Conservation (phyloP, 2,797 vertebrate species). For the Oophaga sylvatica region DNA sequence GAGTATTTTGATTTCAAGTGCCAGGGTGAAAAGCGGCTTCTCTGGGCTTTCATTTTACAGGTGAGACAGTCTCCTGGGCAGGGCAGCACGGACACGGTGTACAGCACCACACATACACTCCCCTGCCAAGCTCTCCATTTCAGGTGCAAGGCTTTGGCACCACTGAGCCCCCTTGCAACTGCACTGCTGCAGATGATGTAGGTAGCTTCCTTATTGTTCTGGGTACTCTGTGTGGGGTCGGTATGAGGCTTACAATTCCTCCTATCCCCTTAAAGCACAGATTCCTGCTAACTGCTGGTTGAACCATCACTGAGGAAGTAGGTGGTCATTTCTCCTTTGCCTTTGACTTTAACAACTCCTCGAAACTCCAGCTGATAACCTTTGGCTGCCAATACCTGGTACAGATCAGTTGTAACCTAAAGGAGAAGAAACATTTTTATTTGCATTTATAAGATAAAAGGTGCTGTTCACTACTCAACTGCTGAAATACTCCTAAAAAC, state of each 20-base stretch:
- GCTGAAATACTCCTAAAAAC: no score
- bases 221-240: constrained; percentile 64
- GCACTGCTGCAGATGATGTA: constrained; percentile 42
- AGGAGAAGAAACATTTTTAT: background rate
- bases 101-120: constrained; percentile 56
- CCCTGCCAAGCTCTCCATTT: constrained; percentile 55
- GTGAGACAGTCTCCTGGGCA: constrained; percentile 52
- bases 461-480: no score
- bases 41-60: constrained; percentile 48
- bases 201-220: constrained; percentile 67
- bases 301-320: constrained; percentile 94
- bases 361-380: constrained; percentile 91
- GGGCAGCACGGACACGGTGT: constrained; percentile 50
- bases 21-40: constrained; percentile 58
- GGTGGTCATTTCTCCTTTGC: constrained; percentile 96
- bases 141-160: constrained; percentile 55
- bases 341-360: constrained; percentile 93
- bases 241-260: constrained; percentile 64
- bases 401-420: constrained; percentile 91
- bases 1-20: constrained; percentile 56
- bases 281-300: constrained; percentile 83
- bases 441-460: no score
- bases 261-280: constrained; percentile 66
- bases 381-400: constrained; percentile 89
- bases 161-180: constrained; percentile 40